Conservation (phyloP, 2,888 invertebrate genomes). For the Tinea trinotella region DNA sequence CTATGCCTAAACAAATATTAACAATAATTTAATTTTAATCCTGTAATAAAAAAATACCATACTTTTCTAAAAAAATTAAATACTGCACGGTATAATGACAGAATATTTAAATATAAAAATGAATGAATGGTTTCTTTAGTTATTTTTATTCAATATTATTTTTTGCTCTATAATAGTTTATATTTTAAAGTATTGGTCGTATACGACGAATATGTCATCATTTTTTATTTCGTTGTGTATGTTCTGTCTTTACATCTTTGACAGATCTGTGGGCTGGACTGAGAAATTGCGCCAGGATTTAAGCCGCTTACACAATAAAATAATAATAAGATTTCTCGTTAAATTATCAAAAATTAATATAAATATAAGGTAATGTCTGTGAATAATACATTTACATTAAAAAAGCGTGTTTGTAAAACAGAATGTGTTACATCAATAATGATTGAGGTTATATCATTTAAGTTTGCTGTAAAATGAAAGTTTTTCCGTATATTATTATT, state of each 20-base stretch:
- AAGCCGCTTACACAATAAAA: conserved; percentile 23
- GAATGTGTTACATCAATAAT: neutral
- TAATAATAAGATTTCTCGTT: neutral
- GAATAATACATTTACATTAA: neutral
- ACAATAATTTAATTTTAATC: too few relatives aligned
- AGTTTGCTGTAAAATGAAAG: neutral
- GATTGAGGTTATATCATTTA: neutral
- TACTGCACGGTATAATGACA: too few relatives aligned
- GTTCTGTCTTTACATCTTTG: neutral
- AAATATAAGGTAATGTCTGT: conserved; percentile 5
- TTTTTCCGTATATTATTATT: neutral
- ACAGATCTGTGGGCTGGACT: neutral
- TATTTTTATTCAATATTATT: too few relatives aligned
- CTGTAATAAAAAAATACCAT: too few relatives aligned
- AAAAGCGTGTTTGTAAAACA: neutral
- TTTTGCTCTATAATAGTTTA: too few relatives aligned
- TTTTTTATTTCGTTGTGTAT: too few relatives aligned
- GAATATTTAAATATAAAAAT: too few relatives aligned
- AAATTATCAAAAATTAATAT: neutral
- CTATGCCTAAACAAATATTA: too few relatives aligned
- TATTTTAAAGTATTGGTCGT: too few relatives aligned
- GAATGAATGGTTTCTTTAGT: too few relatives aligned
- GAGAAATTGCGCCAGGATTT: neutral
- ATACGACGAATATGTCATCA: too few relatives aligned
- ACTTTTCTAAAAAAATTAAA: too few relatives aligned